Evolutionary conservation across 2,797 vertebrate genomes (phyloP), one percentile per base, ranked within the genome.

Genomic region (Peromyscus attwateri): DNA sequence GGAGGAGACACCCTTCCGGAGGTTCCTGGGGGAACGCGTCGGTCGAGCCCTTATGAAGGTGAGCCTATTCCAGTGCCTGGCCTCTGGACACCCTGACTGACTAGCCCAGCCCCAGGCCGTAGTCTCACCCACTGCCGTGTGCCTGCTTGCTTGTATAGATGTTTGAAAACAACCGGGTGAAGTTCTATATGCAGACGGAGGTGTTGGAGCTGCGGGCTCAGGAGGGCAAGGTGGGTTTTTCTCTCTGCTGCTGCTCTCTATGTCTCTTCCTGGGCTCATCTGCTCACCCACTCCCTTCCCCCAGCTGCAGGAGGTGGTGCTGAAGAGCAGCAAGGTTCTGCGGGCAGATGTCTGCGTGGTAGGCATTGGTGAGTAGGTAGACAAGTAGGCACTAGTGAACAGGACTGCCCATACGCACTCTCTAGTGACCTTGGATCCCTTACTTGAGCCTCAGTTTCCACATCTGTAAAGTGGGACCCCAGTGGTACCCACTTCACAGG

Each of bases 161-260:
- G 98, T 99, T 99, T 40, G 99, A 99, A 98, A 99, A 97, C 91
- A 99, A 99, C 98, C 98, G 99, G 94, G 99, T 99, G 97, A 99
- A 99, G 99, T 99, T 99, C 99, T 99, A 99, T 99, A 99, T 99
- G 99, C 99, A 99, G 98, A 99, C 99, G 0, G 99, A 99, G 98
- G 99, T 99, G 97, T 99, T 98, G 0, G 99, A 99, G 98, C 99
- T 99, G 98, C 99, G 99, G 97, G 99, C 99, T 96, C 99, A 99
- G 98, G 99, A 99, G 98, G 99, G 99, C 98, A 99, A 99, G 99
- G 99, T 99, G 99, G n/a, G 96, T 21, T 83, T 68, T 40, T 55
- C 11, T 40, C 87, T 16, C 68, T 29, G 31, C 17, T 8, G 40
- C 34, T 1, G 1, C 34, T 19, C 25, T 40, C 80, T 17, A 13